Base-by-base conservation (phyloP, 2,888 invertebrate genomes). In the Lepidocyrtoides sp. region DNA sequence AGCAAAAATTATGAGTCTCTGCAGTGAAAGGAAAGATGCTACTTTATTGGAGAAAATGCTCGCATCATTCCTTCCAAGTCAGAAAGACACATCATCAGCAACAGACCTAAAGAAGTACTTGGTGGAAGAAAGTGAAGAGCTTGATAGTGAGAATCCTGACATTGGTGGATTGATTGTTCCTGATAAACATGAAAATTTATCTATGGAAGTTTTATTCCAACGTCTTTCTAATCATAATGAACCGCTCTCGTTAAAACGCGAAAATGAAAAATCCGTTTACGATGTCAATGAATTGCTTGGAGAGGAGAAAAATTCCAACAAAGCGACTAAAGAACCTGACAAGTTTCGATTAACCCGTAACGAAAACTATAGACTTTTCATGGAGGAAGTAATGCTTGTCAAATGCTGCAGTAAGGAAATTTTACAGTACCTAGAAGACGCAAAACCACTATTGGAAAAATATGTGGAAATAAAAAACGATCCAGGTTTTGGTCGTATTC, bases 301-400 rank as follows among this genome's bases (percentile, higher is more conserved):
- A 75, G 8, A 10, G 1, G 32, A 32, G 3, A 23, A 20, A 44
- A 17, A 54, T n/a, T n/a, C 36, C 36, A 1, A n/a, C 29, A 12
- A 54, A 29, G 12, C 0, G 1, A 69, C 17, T 2, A 44, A 44
- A 5, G n/a, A n/a, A n/a, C 12, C 2, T 2, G n/a, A 54, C 17
- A 5, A 8, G 0, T 86, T 57, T 32, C 41, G 23, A 10, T 77
- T 60, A 72, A 77, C 75, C 2, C 75, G 48, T 2, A 83, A 83
- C 20, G 36, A 66, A 41, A 20, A 60, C 32, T 89, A 89, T 20
- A 29, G 75, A 2, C 23, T 12, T 0, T 66, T 89, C 32, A 89
- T 89, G 89, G 89, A 89, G 32, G 83, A 89, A 36, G 4, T 26
- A 2, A 83, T 89, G 81, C 51, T 82, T 23, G 23, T 89, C 0